A percentile compares a stretch with the other conserved stretches of the same genome.
Evolutionary conservation across 1,140 invertebrate species (phyloP).

Genomic region (Stratiolaelaps scimitus): DNA sequence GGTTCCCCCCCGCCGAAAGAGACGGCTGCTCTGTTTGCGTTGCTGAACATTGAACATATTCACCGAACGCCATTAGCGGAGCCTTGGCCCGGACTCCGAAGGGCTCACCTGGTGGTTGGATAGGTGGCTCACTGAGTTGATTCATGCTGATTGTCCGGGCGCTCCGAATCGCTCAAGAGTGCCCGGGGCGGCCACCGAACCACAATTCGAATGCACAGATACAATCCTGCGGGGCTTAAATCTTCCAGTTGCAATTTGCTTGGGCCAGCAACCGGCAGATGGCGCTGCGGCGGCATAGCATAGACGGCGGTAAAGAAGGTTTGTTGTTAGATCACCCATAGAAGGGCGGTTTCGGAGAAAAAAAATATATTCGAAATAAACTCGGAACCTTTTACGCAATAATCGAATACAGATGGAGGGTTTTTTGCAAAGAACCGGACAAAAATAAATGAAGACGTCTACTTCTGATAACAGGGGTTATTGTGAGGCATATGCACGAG

Average conservation of each 20-base stretch:
- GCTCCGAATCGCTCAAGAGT: background rate
- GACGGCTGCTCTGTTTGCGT: background rate
- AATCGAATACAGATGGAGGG: no score
- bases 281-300: background rate
- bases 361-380: no score
- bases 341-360: no score
- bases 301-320: no score
- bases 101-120: constrained; percentile 1
- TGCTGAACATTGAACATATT: background rate
- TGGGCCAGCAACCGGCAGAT: constrained; percentile 25
- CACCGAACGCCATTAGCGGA: background rate
- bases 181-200: background rate
- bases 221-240: constrained; percentile 16
- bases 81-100: background rate
- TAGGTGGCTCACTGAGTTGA: background rate
- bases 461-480: no score
- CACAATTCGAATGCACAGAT: constrained; percentile 20
- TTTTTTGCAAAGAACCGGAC: no score
- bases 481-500: no score
- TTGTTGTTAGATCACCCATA: no score
- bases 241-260: constrained; percentile 20
- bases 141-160: background rate
- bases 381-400: no score
- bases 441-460: no score
- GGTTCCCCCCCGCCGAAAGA: background rate